Percentiles rank a stretch among this genome's conserved stretches.
Evolutionary conservation across 2,797 vertebrate genomes (phyloP).

Genomic region (Myotis daubentonii): DNA sequence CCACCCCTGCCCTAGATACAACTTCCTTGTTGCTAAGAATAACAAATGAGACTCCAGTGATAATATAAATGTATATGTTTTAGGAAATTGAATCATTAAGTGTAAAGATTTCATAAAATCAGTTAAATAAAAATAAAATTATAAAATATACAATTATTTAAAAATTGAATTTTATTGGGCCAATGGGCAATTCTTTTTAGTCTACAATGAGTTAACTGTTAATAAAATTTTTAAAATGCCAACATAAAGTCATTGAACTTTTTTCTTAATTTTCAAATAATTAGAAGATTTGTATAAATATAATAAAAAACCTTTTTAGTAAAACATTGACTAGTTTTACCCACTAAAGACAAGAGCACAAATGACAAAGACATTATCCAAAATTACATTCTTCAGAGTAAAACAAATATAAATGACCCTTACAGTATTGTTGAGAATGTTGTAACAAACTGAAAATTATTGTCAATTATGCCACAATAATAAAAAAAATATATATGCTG

Average conservation of each 20-base stretch:
- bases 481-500: background rate
- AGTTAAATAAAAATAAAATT: background rate
- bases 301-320: background rate
- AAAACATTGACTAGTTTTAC: background rate
- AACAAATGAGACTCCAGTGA: background rate
- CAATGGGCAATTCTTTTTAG: background rate
- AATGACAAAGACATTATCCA: background rate
- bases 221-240: background rate
- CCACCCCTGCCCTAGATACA: no score
- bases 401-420: background rate
- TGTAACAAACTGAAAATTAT: background rate
- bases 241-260: background rate
- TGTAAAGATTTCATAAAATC: background rate
- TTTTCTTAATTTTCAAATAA: constrained; percentile 21
- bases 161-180: background rate
- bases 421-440: background rate
- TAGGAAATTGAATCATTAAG: background rate
- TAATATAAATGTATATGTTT: background rate
- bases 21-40: background rate
- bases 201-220: background rate
- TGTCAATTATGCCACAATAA: background rate
- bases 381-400: background rate
- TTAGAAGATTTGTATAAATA: background rate
- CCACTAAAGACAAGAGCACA: background rate
- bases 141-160: background rate